These are phyloP conservation scores for Taenioides sp. DNA, from an alignment of 2,797 vertebrate genomes.

Conservation along the genomic window DNA sequence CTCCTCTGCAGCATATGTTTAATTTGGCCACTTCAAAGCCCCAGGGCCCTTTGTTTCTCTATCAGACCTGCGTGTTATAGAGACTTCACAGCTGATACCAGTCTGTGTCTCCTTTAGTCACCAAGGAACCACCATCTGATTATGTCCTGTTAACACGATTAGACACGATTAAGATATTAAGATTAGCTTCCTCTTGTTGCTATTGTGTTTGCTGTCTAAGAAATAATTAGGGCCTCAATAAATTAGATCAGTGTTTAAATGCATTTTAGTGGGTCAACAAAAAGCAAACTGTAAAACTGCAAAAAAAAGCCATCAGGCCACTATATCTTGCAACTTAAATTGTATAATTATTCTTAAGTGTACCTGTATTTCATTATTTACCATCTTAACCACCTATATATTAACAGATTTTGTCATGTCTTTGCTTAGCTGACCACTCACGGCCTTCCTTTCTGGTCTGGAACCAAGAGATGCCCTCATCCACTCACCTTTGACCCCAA, in stretches of 20 bases:
- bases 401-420: slow-evolving; percentile 25
- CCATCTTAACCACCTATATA: background rate
- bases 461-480: slow-evolving; percentile 83
- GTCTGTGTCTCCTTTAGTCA: slow-evolving; percentile 24
- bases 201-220: background rate
- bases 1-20: slow-evolving; percentile 45
- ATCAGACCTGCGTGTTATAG: slow-evolving; percentile 65
- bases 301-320: too few relatives aligned
- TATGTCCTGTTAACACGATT: background rate
- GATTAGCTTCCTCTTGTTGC: background rate
- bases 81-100: slow-evolving; percentile 66
- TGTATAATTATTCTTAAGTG: background rate
- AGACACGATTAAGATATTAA: background rate
- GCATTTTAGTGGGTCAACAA: background rate
- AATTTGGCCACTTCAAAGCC: slow-evolving; percentile 73
- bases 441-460: slow-evolving; percentile 85
- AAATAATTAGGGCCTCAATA: background rate
- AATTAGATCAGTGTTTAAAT: background rate
- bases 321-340: background rate
- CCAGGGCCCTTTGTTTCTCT: slow-evolving; percentile 65
- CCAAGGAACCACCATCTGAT: background rate
- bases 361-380: too few relatives aligned
- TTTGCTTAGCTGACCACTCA: slow-evolving; percentile 75
- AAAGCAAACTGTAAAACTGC: too few relatives aligned
- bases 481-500: slow-evolving; percentile 81